A percentile compares a stretch with the other conserved stretches of the same genome.
These are phyloP conservation scores for Hemichromis elongatus DNA, from an alignment of 2,113 vertebrate species.

Conservation along the genomic window DNA sequence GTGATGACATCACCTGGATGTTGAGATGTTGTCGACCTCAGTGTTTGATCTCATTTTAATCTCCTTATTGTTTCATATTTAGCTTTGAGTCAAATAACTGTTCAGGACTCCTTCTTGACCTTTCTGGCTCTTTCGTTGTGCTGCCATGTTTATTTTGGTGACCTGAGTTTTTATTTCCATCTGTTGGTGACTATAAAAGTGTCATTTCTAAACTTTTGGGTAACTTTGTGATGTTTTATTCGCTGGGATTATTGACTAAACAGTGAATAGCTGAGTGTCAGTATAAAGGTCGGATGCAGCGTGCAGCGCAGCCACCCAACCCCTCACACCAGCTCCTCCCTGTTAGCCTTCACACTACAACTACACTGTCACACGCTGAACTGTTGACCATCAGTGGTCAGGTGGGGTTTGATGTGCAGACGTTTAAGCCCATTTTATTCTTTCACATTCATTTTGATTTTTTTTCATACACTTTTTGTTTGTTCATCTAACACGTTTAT, in stretches of 20 bases:
- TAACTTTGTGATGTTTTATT: neutral
- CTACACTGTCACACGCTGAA: neutral
- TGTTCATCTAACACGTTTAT: neutral
- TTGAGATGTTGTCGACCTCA: neutral
- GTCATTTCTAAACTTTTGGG: neutral
- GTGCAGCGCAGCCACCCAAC: neutral
- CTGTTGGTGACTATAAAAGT: too few species aligned
- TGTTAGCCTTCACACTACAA: fast-evolving
- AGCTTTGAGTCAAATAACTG: neutral
- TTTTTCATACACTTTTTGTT: neutral
- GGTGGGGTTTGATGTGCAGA: neutral
- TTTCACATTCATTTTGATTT: neutral
- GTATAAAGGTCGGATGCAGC: fast-evolving
- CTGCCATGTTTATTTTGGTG: neutral
- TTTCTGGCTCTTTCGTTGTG: neutral
- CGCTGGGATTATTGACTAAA: neutral
- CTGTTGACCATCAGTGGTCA: neutral
- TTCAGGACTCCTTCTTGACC: neutral
- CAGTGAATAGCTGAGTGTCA: fast-evolving
- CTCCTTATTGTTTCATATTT: neutral
- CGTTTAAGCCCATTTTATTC: neutral
- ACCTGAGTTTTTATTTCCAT: neutral
- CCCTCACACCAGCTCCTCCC: neutral
- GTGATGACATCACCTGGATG: neutral
- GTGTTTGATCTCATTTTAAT: neutral